phyloP scores from a whole-genome alignment of 2,113 vertebrate genomes.

The Brachionichthys hirsutus region DNA sequence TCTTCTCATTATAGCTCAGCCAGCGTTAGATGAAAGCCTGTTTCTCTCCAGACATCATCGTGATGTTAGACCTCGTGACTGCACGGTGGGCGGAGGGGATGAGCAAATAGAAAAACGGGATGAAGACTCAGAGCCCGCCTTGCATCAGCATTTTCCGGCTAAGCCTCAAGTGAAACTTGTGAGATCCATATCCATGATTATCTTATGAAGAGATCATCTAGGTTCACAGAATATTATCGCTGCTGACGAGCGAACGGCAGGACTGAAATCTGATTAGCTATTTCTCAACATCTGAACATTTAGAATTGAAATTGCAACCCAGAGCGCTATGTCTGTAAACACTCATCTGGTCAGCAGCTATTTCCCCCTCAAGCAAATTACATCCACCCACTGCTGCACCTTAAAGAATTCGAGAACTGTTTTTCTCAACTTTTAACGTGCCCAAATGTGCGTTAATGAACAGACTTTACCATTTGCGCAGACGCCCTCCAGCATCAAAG shows the following conservation, averaged over 20 bases:
- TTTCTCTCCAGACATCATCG: slow-evolving; percentile 61
- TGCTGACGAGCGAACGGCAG: slow-evolving; percentile 53
- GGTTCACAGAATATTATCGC: slow-evolving; percentile 54
- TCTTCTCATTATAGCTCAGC: slow-evolving; percentile 45
- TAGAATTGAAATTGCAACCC: slow-evolving; percentile 47
- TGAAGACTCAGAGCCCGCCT: slow-evolving; percentile 43
- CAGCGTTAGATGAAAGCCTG: slow-evolving; percentile 60
- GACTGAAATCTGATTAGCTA: slow-evolving; percentile 42
- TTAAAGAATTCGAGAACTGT: slow-evolving; percentile 65
- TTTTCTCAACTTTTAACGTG: slow-evolving; percentile 60
- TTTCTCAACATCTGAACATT: slow-evolving; percentile 46
- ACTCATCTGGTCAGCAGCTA: slow-evolving; percentile 20
- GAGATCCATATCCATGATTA: slow-evolving; percentile 58
- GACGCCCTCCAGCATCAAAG: slow-evolving; percentile 23
- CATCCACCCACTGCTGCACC: slow-evolving; percentile 55
- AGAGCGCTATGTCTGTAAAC: slow-evolving; percentile 54
- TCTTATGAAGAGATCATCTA: slow-evolving; percentile 62
- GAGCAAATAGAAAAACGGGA: slow-evolving; percentile 55
- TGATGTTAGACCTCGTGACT: slow-evolving; percentile 65
- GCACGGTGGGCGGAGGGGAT: slow-evolving; percentile 65
- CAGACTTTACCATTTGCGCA: slow-evolving; percentile 64
- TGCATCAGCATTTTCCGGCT: slow-evolving; percentile 65
- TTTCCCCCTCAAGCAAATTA: slow-evolving; percentile 61
- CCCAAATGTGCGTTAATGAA: slow-evolving; percentile 65
- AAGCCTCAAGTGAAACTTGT: slow-evolving; percentile 59